Conservation (phyloP, 2,888 invertebrate genomes). For the Lissocephala sabroskyi region DNA sequence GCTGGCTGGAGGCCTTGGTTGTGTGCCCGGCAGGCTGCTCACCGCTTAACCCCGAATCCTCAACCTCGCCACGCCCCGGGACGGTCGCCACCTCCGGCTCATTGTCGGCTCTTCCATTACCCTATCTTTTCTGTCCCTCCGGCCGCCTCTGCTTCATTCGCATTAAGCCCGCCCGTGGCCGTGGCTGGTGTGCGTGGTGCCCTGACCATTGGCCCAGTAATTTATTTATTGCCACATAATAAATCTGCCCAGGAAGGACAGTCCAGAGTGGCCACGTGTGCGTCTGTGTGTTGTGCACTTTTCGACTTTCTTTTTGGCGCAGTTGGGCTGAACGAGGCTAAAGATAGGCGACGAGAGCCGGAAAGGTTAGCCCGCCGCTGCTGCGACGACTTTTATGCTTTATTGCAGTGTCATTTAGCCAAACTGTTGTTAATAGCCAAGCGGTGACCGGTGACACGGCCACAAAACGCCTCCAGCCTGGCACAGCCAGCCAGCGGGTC, state of each 20-base stretch:
- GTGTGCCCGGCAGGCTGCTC: too few relatives aligned
- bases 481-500: neutral
- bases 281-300: constrained; percentile 9
- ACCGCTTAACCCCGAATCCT: too few relatives aligned
- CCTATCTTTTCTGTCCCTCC: too few relatives aligned
- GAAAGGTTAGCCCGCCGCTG: neutral
- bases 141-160: too few relatives aligned
- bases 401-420: constrained; percentile 58
- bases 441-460: constrained; percentile 46
- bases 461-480: constrained; percentile 3
- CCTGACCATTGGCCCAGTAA: constrained; percentile 50
- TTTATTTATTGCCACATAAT: constrained; percentile 69
- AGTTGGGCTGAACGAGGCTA: too few relatives aligned
- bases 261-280: constrained; percentile 39
- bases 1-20: constrained; percentile 3
- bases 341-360: neutral
- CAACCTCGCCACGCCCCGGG: too few relatives aligned
- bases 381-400: constrained; percentile 39
- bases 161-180: constrained; percentile 1
- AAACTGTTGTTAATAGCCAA: constrained; percentile 59
- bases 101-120: too few relatives aligned
- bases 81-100: too few relatives aligned
- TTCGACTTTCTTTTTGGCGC: neutral
- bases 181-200: neutral
- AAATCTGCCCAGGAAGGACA: constrained; percentile 65